phyloP scores from a whole-genome alignment of 2,797 vertebrate species.

The Varecia variegata region DNA sequence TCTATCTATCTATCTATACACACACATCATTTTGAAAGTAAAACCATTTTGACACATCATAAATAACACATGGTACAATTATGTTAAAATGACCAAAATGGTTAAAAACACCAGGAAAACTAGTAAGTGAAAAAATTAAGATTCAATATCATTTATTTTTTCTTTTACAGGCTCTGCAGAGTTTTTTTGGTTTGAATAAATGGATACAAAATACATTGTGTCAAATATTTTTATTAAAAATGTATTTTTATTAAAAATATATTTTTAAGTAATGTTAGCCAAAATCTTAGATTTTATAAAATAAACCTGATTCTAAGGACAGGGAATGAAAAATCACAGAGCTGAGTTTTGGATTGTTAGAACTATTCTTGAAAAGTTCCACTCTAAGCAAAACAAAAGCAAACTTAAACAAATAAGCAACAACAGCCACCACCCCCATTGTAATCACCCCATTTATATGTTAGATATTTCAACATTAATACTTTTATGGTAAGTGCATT shows the following conservation, averaged over 20 bases:
- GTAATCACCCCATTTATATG: neutral
- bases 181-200: neutral
- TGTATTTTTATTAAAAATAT: neutral
- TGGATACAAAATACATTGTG: neutral
- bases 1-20: no score
- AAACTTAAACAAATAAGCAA: neutral
- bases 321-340: neutral
- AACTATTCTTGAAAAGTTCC: neutral
- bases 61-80: neutral
- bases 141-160: neutral
- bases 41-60: neutral
- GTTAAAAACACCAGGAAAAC: neutral
- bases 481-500: neutral
- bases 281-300: neutral
- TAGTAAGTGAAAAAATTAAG: neutral
- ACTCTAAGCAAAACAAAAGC: neutral
- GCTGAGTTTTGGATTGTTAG: neutral
- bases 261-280: neutral
- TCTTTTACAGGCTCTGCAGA: fast-evolving
- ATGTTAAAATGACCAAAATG: neutral
- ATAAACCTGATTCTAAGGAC: neutral
- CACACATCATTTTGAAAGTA: neutral
- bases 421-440: neutral
- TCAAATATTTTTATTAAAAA: neutral
- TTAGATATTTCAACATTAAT: neutral